Conservation (phyloP, 2,888 invertebrate species). For the Ectemnius cavifrons region DNA sequence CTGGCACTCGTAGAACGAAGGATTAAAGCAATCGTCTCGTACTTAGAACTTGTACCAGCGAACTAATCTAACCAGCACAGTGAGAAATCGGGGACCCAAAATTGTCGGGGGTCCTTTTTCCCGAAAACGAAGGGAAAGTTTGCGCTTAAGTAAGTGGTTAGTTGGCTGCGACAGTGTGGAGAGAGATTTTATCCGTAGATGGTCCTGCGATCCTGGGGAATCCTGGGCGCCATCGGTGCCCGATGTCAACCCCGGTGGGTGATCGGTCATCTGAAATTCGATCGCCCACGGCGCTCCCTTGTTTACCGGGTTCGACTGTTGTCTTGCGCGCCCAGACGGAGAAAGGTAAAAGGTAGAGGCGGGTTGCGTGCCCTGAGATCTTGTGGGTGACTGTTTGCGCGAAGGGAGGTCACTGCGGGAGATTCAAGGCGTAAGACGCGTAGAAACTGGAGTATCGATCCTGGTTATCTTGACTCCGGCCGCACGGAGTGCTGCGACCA, state of each 20-base stretch:
- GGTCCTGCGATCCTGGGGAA: slow-evolving; percentile 26
- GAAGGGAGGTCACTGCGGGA: slow-evolving; percentile 32
- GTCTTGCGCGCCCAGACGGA: slow-evolving; percentile 37
- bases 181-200: slow-evolving; percentile 40
- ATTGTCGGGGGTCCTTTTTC: too few relatives aligned
- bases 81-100: too few relatives aligned
- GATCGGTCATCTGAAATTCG: slow-evolving; percentile 57
- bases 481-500: too few relatives aligned
- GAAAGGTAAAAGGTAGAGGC: slow-evolving; percentile 24
- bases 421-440: slow-evolving; percentile 9
- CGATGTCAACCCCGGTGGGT: slow-evolving; percentile 33
- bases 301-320: slow-evolving; percentile 42
- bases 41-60: too few relatives aligned
- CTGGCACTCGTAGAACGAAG: too few relatives aligned
- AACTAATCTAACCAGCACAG: too few relatives aligned
- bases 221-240: slow-evolving; percentile 17
- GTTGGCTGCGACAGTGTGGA: not conserved
- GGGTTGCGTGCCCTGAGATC: slow-evolving; percentile 16
- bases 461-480: slow-evolving; percentile 24
- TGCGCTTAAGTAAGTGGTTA: too few relatives aligned
- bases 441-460: slow-evolving; percentile 50
- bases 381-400: slow-evolving; percentile 11
- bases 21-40: too few relatives aligned
- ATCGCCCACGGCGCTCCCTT: slow-evolving; percentile 38
- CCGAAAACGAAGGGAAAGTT: too few relatives aligned